A percentile compares a stretch with the other conserved stretches of the same genome.
Conservation (phyloP, 2,113 vertebrate genomes). For the Nestor notabilis region DNA sequence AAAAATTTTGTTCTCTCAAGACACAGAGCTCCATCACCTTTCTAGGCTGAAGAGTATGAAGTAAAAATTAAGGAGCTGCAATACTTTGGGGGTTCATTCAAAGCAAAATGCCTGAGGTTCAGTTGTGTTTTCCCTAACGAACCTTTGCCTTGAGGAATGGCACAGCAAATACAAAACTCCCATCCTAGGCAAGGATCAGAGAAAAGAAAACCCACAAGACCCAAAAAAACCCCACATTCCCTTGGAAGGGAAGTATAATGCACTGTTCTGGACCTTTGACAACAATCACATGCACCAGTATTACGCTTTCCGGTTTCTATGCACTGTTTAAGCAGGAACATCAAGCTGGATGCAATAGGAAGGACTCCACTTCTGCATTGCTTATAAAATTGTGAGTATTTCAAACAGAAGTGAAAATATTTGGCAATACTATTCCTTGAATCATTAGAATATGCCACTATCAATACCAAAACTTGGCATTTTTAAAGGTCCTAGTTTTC, state of each 20-base stretch:
- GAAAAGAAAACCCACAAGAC: too few relatives aligned
- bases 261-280: not conserved
- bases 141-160: not conserved
- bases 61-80: not conserved
- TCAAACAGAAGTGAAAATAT: not conserved
- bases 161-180: not conserved
- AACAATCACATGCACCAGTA: accelerated
- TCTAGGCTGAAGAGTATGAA: not conserved
- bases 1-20: not conserved
- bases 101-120: not conserved
- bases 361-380: not conserved
- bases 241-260: not conserved
- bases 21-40: not conserved
- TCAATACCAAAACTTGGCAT: not conserved
- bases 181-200: not conserved
- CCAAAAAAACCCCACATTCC: not conserved
- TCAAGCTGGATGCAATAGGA: not conserved
- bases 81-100: not conserved
- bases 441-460: not conserved
- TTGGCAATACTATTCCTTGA: not conserved
- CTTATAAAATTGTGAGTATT: not conserved
- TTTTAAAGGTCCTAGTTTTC: not conserved
- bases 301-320: not conserved
- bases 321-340: not conserved
- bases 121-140: accelerated